These are phyloP conservation scores for Varroa destructor DNA, from an alignment of 1,140 invertebrate genomes.

Conservation along the genomic window DNA sequence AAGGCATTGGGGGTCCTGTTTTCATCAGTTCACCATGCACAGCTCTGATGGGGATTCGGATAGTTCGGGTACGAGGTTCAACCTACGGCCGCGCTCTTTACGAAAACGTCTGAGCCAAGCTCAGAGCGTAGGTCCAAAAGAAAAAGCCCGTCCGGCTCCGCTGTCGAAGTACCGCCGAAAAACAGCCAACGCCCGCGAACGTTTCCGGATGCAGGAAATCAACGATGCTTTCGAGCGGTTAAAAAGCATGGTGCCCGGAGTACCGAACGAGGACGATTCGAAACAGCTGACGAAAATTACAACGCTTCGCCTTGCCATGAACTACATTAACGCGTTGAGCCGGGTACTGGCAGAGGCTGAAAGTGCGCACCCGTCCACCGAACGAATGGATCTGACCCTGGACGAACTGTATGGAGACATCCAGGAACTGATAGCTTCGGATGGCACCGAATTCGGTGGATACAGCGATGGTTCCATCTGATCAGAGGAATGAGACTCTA, in stretches of 20 bases:
- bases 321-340: slow-evolving; percentile 59
- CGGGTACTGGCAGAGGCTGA: slow-evolving; percentile 42
- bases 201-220: slow-evolving; percentile 69
- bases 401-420: slow-evolving; percentile 11
- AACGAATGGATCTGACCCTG: slow-evolving; percentile 4
- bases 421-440: slow-evolving; percentile 22
- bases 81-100: slow-evolving; percentile 45
- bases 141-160: slow-evolving; percentile 61
- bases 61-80: slow-evolving; percentile 40
- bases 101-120: slow-evolving; percentile 45
- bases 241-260: slow-evolving; percentile 54
- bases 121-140: slow-evolving; percentile 40
- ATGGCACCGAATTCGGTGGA: not conserved
- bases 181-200: slow-evolving; percentile 72
- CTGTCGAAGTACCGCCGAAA: slow-evolving; percentile 74
- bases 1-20: too few species aligned
- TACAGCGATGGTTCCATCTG: slow-evolving; percentile 21
- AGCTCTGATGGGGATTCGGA: slow-evolving; percentile 24
- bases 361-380: not conserved
- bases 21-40: not conserved
- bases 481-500: not conserved
- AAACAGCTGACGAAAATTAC: slow-evolving; percentile 71
- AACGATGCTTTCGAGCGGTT: slow-evolving; percentile 70
- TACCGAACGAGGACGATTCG: slow-evolving; percentile 44
- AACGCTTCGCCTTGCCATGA: slow-evolving; percentile 67